Conservation (phyloP, 2,888 invertebrate species). For the Sinhomidia bicolor region DNA sequence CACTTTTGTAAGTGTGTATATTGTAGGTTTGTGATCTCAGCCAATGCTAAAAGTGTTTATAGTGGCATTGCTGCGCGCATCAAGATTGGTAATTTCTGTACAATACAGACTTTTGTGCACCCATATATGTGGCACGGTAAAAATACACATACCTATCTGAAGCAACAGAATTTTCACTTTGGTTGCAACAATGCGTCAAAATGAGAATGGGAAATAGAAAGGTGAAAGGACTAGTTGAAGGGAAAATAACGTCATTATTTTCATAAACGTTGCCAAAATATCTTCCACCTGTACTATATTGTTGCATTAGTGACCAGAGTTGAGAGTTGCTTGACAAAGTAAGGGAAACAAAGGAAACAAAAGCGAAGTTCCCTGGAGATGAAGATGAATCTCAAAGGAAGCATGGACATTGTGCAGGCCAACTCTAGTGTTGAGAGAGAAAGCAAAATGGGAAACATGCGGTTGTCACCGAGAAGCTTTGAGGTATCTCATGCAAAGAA, state of each 20-base stretch:
- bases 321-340: no score
- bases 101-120: no score
- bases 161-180: neutral
- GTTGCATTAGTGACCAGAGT: neutral
- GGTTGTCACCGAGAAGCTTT: slow-evolving; percentile 4
- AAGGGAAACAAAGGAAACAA: neutral
- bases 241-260: neutral
- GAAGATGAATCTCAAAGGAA: neutral
- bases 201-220: neutral
- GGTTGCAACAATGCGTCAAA: slow-evolving; percentile 3
- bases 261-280: neutral
- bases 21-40: no score
- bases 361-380: no score
- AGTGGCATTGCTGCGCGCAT: no score
- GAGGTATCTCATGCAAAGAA: neutral
- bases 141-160: neutral
- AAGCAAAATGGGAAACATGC: slow-evolving; percentile 38
- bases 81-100: no score
- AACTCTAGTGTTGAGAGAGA: neutral
- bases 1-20: no score
- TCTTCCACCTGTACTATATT: slow-evolving; percentile 22
- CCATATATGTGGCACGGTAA: no score
- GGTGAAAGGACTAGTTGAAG: slow-evolving; percentile 4
- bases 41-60: no score
- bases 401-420: neutral